phyloP scores from a whole-genome alignment of 2,888 invertebrate genomes.

The Exocentrus adspersus region DNA sequence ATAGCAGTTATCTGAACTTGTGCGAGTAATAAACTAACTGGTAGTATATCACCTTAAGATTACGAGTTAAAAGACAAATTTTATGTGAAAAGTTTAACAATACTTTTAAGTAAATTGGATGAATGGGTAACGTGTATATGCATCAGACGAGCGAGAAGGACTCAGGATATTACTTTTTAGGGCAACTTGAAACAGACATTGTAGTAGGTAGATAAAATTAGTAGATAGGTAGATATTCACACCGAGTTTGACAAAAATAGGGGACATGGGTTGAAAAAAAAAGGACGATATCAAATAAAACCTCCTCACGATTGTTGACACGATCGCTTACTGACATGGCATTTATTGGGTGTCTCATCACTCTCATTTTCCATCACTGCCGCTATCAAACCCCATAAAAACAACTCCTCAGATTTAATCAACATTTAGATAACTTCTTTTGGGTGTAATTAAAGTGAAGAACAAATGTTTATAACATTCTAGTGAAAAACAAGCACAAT shows the following conservation, averaged over 20 bases:
- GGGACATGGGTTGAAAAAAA: no score
- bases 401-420: no score
- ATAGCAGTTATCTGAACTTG: conserved; percentile 7
- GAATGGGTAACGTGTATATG: conserved; percentile 40
- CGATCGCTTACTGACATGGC: neutral
- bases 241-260: no score
- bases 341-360: neutral
- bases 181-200: conserved; percentile 24
- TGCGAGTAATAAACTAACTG: conserved; percentile 4
- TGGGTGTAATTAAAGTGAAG: no score
- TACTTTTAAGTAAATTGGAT: conserved; percentile 37
- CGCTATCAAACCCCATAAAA: no score
- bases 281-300: neutral
- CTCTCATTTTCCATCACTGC: neutral
- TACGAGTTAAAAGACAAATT: neutral
- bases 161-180: conserved; percentile 34
- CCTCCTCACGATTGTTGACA: neutral
- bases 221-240: no score
- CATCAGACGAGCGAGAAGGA: conserved; percentile 36
- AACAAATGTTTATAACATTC: no score
- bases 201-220: no score
- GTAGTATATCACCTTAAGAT: conserved; percentile 5
- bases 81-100: conserved; percentile 24
- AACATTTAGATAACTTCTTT: no score
- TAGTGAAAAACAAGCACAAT: no score